phyloP scores from a whole-genome alignment of 2,797 vertebrate genomes.

The Odontamblyopus rebecca region DNA sequence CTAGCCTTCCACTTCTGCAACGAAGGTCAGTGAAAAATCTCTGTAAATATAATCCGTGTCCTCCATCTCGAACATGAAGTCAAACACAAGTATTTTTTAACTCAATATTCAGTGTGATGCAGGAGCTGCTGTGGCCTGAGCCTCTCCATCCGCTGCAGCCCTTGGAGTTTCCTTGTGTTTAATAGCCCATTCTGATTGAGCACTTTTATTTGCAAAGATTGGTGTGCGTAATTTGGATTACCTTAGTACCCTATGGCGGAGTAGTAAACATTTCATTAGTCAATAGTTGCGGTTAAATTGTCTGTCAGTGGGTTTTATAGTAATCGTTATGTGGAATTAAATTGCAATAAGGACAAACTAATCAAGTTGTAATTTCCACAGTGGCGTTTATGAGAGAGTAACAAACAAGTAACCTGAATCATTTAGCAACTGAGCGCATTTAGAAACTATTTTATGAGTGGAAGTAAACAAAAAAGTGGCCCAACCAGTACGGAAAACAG shows the following conservation, averaged over 20 bases:
- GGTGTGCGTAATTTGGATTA: neutral
- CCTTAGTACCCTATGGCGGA: slow-evolving; percentile 45
- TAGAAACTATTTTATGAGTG: neutral
- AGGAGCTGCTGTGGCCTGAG: neutral
- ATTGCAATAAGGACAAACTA: slow-evolving; percentile 20
- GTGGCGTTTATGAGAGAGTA: neutral
- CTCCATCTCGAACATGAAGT: neutral
- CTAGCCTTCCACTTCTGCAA: too few relatives aligned
- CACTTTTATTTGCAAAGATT: slow-evolving; percentile 7
- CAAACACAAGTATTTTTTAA: neutral
- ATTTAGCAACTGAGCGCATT: neutral
- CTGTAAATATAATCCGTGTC: neutral
- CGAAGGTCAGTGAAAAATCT: neutral
- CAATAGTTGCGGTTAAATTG: slow-evolving; percentile 35
- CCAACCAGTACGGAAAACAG: neutral
- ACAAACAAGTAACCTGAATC: neutral
- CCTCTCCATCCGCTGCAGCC: neutral
- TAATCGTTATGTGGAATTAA: slow-evolving; percentile 35
- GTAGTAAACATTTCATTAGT: slow-evolving; percentile 47
- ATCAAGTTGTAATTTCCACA: neutral
- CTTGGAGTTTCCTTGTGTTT: neutral
- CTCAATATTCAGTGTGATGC: neutral
- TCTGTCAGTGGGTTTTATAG: slow-evolving; percentile 21
- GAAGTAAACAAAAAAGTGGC: neutral
- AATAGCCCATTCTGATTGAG: neutral